Evolutionary conservation across 2,113 vertebrate species (phyloP).

Genomic region (Odontophorus gujanensis): DNA sequence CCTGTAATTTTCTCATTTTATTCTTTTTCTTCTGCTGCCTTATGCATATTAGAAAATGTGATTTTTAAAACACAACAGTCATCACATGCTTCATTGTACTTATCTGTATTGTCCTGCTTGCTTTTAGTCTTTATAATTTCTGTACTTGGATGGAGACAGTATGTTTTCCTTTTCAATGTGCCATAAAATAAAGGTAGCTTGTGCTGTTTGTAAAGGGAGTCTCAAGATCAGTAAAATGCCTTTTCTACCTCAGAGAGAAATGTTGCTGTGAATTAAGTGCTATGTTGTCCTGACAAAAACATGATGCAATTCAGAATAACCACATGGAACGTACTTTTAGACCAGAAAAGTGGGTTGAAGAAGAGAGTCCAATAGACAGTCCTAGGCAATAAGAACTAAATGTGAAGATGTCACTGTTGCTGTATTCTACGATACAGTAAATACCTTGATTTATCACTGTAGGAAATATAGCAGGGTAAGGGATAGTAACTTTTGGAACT

Average conservation of each 20-base stretch:
- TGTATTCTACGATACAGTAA: background rate
- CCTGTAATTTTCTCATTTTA: background rate
- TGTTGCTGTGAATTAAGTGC: background rate
- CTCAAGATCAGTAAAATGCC: background rate
- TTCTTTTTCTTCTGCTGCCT: background rate
- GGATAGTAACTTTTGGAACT: background rate
- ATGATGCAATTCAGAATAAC: background rate
- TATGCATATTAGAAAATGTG: background rate
- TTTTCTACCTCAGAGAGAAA: background rate
- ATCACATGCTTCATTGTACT: background rate
- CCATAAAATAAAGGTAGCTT: background rate
- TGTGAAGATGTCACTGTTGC: background rate
- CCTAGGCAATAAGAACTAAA: background rate
- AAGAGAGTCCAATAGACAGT: background rate
- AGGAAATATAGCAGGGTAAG: accelerated
- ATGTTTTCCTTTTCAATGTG: background rate
- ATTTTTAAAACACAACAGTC: background rate
- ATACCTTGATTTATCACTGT: background rate
- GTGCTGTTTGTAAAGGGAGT: background rate
- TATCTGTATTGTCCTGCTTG: background rate
- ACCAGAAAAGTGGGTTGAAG: background rate
- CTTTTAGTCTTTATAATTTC: background rate
- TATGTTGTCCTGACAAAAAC: background rate
- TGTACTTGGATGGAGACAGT: accelerated
- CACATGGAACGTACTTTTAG: background rate